Base-by-base conservation (phyloP, 2,113 vertebrate species). In the Stigmatopora nigra region DNA sequence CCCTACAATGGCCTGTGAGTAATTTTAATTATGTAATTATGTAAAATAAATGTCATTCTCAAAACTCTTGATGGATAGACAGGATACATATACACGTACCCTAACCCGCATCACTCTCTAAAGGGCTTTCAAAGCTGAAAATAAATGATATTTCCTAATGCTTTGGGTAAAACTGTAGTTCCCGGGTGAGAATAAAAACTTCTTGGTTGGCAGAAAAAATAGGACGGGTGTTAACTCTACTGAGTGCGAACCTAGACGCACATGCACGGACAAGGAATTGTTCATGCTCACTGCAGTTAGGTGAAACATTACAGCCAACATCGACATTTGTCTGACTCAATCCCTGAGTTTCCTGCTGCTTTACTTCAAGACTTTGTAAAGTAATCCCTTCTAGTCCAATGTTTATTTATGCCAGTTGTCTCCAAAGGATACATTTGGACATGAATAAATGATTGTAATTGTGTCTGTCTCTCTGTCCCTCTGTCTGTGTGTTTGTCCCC, bases 391-490 rank as follows among this genome's bases (percentile, higher is more conserved):
- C 70, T 67, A 72, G 70, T 76, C 72, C 49, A 53, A 64, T 81
- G 69, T 82, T 79, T 84, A 76, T 82, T 81, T 75, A 77, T 68
- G 20, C 73, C 66, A 20, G 22, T 64, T 70, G 71, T 78, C 75
- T 78, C 63, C 75, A 72, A 69, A 81, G 78, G 71, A 77, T 78
- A 75, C 66, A 81, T 72, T 57, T 56, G 58, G 58, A 79, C 78
- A 85, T 87, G 77, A 86, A 84, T 81, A 83, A 86, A 82, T 83
- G 61, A 84, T 81, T 56, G 71, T 73, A 82, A 82, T 77, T 82
- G 73, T 82, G 77, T 78, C 77, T 78, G 79, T 75, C 78, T 41
- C 38, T 41, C 38, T 85, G 83, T 86, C 83, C 72, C 52, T 84
- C 74, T 81, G 80, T 86, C 82, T 78, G 71, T 70, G 63, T 69